These are phyloP conservation scores for Triplophysa siluroides DNA, from an alignment of 2,113 vertebrate species.

Conservation along the genomic window DNA sequence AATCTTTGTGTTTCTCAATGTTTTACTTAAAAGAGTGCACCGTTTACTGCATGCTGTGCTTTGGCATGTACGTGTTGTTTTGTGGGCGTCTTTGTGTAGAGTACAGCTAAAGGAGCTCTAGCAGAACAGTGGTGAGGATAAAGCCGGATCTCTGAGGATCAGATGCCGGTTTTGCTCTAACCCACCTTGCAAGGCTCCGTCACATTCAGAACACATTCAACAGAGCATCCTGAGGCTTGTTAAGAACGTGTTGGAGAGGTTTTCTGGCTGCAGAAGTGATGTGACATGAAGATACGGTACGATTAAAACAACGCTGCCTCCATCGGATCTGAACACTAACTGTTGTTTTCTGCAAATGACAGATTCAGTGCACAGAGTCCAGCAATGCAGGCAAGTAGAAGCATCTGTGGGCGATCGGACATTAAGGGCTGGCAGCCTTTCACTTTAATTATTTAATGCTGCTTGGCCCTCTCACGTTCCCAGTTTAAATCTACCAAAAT, in stretches of 20 bases:
- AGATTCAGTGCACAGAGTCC: neutral
- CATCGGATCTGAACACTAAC: neutral
- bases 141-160: neutral
- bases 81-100: too few relatives aligned
- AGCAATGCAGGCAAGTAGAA: neutral
- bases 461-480: neutral
- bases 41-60: neutral
- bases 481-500: too few relatives aligned
- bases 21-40: neutral
- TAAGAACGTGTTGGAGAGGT: neutral
- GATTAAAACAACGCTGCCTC: neutral
- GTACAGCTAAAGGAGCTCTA: neutral
- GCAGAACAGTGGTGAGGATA: neutral
- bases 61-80: neutral
- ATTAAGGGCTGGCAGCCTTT: too few relatives aligned
- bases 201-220: neutral
- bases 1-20: neutral
- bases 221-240: neutral
- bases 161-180: constrained; percentile 1
- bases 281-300: neutral
- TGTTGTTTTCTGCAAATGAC: neutral
- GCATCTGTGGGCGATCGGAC: too few relatives aligned
- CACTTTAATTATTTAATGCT: too few relatives aligned
- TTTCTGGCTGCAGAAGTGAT: neutral
- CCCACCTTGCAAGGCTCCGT: constrained; percentile 3